Base-by-base conservation (phyloP, 2,888 invertebrate genomes). In the Corbicula japonica region DNA sequence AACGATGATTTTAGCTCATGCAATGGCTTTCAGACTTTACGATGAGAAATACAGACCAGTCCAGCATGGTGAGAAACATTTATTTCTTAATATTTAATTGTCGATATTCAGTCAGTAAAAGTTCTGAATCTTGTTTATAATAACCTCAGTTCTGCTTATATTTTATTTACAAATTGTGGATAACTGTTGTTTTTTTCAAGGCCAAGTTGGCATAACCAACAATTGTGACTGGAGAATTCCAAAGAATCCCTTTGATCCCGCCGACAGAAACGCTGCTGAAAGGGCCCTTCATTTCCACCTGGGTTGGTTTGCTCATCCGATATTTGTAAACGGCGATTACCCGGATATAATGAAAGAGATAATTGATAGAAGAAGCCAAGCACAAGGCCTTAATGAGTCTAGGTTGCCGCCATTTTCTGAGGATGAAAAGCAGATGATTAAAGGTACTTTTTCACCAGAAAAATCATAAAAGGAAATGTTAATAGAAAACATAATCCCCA, bases 301-400 rank as follows among this genome's bases (percentile, higher is more conserved):
- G 12, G 92, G 91, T 21, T 90, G 90, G 90, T 92, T 87, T 70
- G 88, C 88, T 5, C 80, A 90, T 58, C 91, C 92, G 0, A 86
- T 92, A 8, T 83, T 61, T 58, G 85, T 83, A 3, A 76, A 84
- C 62, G 91, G 91, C 3, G 96, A 96, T 93, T 96, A 87, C 52
- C 85, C 85, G 23, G 70, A 85, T 4, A 71, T 85, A 2, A 86
- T 86, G 87, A 80, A 71, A 34, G 32, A 44, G 44, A 38, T 71
- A 41, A 76, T 84, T 38, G 56, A 38, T n/a, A 63, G 62, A 34
- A 78, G 75, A 41, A 80, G 84, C 34, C 30, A n/a, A 6, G 52
- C n/a, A 10, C 77, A 84, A 28, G 69, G 73, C 6, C 48, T 75
- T 10, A 54, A 41, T 1, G 28, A 56, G 50, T 80, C 74, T 21